Evolutionary conservation across 2,888 invertebrate genomes (phyloP), one percentile per base, ranked within the genome.

Genomic region (Aphrophora alni): DNA sequence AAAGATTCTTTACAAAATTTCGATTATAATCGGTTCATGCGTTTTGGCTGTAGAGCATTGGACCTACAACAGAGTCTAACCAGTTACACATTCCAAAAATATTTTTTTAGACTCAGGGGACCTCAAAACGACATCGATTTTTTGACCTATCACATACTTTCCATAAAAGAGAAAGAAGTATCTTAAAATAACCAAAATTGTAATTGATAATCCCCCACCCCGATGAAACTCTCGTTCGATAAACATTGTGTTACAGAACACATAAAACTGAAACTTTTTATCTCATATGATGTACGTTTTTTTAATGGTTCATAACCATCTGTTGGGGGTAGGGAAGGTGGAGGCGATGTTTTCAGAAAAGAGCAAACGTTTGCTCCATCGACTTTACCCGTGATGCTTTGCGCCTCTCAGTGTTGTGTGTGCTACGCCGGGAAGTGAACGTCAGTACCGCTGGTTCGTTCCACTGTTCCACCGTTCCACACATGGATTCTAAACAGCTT

Each of bases 271-370:
- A 5, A 59, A 59, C 21, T n/a, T 59, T 7, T 44, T 59, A 59
- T 59, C 59, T 59, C 10, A 59, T 59, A 21, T 59, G 2, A 59
- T 59, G 59, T 59, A 59, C 59, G 59, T 59, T 59, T 59, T 59
- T 59, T 21, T 21, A 21, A 59, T 59, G 59, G 59, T 21, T 59
- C 59, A 21, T 59, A 59, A 59, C 59, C 59, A 59, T 59, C 59
- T 59, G 72, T 51, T 78, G 73, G 59, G 38, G 78, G 73, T 21
- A 38, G 80, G 38, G 75, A 69, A 38, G 73, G 74, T 21, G 44
- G 77, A 21, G 71, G 17, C n/a, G 77, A 75, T 69, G 79, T 71
- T 80, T 51, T 77, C 70, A 69, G 79, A 27, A 33, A 70, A 75
- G 75, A 28, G 75, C 59, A 28, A 59, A 77, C 28, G 70, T 25